Evolutionary conservation across 2,797 vertebrate genomes (phyloP).

Genomic region (Orientallactaga sibirica): DNA sequence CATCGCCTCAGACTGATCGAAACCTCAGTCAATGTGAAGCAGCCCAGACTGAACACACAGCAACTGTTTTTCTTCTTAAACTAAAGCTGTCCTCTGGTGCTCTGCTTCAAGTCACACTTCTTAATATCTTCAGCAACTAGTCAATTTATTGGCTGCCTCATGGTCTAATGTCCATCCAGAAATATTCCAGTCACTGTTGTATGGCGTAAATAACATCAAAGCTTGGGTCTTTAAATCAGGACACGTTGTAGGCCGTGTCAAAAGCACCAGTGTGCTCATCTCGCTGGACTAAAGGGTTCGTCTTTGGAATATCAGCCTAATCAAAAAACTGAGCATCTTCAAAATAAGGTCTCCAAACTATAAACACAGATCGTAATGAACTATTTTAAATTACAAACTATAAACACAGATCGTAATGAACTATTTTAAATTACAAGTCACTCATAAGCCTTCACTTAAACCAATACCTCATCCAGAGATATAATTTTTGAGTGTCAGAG

Average conservation of each 20-base stretch:
- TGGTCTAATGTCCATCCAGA: constrained; percentile 43
- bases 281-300: neutral
- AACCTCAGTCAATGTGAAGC: neutral
- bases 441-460: neutral
- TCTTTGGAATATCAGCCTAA: neutral
- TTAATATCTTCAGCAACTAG: constrained; percentile 56
- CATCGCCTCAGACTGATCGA: neutral
- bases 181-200: neutral
- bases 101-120: constrained; percentile 26
- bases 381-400: neutral
- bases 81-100: neutral
- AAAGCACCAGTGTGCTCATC: neutral
- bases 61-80: neutral
- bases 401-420: neutral
- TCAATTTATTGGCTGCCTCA: constrained; percentile 14
- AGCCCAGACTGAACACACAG: constrained; percentile 6
- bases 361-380: neutral
- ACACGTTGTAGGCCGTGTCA: neutral
- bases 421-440: neutral
- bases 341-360: constrained; percentile 44
- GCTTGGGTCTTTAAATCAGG: neutral
- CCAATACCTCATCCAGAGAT: constrained; percentile 3
- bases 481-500: constrained; percentile 5
- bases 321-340: neutral
- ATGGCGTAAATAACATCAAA: constrained; percentile 18